A percentile compares a stretch with the other conserved stretches of the same genome.
Conservation (phyloP, 2,113 vertebrate genomes). For the Daubentonia madagascariensis region DNA sequence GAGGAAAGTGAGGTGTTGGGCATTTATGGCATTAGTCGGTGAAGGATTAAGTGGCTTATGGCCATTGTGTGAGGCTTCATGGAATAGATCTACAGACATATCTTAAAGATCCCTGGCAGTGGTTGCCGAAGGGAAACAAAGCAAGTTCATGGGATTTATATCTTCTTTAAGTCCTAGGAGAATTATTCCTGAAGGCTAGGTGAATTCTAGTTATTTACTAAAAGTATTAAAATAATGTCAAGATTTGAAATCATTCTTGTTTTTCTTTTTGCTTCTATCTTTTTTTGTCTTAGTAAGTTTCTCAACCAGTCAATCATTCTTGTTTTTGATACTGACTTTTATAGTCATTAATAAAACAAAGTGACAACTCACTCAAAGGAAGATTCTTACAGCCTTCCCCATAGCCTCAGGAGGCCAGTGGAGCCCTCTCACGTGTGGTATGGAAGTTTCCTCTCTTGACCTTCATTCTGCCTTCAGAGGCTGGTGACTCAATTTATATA, state of each 20-base stretch:
- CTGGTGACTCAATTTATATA: not conserved
- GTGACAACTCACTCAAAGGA: not conserved
- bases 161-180: not conserved
- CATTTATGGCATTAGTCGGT: not conserved
- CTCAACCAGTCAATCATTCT: too few relatives aligned
- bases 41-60: not conserved
- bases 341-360: not conserved
- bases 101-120: not conserved
- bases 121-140: not conserved
- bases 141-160: not conserved
- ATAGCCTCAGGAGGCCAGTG: not conserved
- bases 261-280: too few relatives aligned
- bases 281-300: too few relatives aligned
- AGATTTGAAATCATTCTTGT: not conserved
- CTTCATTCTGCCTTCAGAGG: not conserved
- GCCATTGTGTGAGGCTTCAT: not conserved
- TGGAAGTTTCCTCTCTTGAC: not conserved
- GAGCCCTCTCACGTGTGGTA: accelerated
- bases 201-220: not conserved
- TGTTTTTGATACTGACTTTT: constrained; percentile 19
- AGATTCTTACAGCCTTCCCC: not conserved
- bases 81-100: not conserved
- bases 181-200: not conserved
- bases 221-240: not conserved
- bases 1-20: not conserved